phyloP scores from a whole-genome alignment of 2,888 invertebrate species.

The Drosophila sordidapex region DNA sequence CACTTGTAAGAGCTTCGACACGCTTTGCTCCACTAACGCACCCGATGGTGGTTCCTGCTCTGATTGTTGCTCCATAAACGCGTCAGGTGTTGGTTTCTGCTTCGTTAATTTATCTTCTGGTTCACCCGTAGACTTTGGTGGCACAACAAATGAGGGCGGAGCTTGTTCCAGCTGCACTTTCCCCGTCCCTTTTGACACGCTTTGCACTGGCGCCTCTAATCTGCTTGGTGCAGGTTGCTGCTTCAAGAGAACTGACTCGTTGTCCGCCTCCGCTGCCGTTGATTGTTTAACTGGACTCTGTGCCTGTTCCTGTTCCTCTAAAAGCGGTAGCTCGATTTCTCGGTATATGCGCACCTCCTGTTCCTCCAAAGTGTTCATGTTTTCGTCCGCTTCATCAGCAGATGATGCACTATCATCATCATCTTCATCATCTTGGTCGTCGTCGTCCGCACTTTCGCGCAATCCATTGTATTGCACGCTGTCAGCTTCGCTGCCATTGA shows the following conservation, averaged over 20 bases:
- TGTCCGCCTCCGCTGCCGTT: slow-evolving; percentile 10
- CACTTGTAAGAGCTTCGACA: background rate
- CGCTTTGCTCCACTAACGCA: background rate
- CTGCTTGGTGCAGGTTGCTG: background rate
- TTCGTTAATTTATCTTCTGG: background rate
- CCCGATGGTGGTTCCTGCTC: background rate
- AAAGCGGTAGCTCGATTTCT: slow-evolving; percentile 63
- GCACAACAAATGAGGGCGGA: background rate
- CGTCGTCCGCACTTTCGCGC: slow-evolving; percentile 27
- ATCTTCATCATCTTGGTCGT: slow-evolving; percentile 38
- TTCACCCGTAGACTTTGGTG: background rate
- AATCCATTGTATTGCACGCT: slow-evolving; percentile 46
- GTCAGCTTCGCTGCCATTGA: slow-evolving; percentile 41
- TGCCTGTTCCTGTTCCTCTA: slow-evolving; percentile 34
- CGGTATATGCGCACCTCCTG: slow-evolving; percentile 61
- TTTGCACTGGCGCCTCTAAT: background rate
- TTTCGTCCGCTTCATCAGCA: slow-evolving; percentile 66
- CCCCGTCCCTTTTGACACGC: background rate
- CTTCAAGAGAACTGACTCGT: background rate
- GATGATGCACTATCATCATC: slow-evolving; percentile 56
- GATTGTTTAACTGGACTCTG: background rate
- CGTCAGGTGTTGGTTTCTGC: background rate
- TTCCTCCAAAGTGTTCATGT: slow-evolving; percentile 51
- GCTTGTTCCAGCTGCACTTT: background rate
- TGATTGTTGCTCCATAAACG: background rate